Percentiles rank a stretch among this genome's conserved stretches.
Conservation (phyloP, 2,888 invertebrate species). For the Anorthoa munda region DNA sequence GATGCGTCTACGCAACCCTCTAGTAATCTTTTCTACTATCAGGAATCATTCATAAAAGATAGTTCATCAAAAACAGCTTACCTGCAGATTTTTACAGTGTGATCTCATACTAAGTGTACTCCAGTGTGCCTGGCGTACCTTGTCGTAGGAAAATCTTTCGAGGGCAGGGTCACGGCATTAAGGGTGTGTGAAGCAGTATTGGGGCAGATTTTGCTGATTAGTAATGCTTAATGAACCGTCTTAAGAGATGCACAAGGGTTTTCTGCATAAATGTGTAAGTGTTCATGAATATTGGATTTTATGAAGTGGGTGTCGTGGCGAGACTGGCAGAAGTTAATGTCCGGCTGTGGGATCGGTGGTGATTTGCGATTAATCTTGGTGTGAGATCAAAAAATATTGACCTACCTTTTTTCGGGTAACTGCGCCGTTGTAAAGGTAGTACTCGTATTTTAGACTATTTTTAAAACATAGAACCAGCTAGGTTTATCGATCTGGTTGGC, state of each 20-base stretch:
- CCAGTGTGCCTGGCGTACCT: background rate
- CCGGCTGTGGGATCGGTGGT: background rate
- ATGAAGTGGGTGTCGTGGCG: conserved; percentile 11
- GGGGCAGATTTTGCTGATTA: conserved; percentile 44
- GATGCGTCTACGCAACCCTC: no score
- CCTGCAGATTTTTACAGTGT: no score
- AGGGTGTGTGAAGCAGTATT: conserved; percentile 26
- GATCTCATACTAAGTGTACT: no score
- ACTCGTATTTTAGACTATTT: no score
- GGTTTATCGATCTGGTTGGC: no score
- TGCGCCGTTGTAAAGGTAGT: no score
- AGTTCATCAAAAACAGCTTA: no score
- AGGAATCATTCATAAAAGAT: no score
- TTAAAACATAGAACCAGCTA: no score
- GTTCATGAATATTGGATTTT: conserved; percentile 55
- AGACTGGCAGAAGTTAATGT: conserved; percentile 23
- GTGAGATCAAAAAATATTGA: background rate
- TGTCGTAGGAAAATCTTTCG: conserved; percentile 39
- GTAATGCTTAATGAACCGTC: conserved; percentile 49
- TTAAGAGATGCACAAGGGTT: conserved; percentile 37
- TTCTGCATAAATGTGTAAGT: conserved; percentile 24
- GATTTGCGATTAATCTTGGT: background rate
- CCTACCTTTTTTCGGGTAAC: background rate
- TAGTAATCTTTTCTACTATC: no score
- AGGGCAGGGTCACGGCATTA: conserved; percentile 46